These are phyloP conservation scores for Liparis tanakae DNA, from an alignment of 2,797 vertebrate genomes.

Conservation along the genomic window DNA sequence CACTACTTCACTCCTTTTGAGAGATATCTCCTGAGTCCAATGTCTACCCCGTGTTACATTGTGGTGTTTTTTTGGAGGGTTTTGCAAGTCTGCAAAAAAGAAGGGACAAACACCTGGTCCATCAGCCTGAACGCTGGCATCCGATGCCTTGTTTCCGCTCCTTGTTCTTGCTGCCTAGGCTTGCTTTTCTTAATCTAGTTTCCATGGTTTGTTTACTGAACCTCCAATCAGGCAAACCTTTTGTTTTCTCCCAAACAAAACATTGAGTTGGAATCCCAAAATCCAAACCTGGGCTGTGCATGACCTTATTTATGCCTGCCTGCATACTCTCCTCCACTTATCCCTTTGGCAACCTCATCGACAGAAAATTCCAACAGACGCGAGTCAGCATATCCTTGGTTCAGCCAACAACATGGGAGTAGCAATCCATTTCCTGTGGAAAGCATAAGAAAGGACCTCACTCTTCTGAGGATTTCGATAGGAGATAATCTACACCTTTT, in stretches of 20 bases:
- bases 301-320: constrained; percentile 45
- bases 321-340: constrained; percentile 24
- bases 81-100: constrained; percentile 3
- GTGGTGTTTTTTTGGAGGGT: neutral
- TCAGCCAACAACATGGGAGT: constrained; percentile 28
- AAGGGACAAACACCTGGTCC: constrained; percentile 41
- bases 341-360: constrained; percentile 41
- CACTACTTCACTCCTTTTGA: constrained; percentile 51
- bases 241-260: constrained; percentile 49
- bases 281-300: constrained; percentile 56
- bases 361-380: constrained; percentile 21
- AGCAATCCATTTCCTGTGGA: constrained; percentile 27
- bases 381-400: constrained; percentile 9
- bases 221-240: constrained; percentile 51
- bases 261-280: constrained; percentile 53
- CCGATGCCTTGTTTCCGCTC: constrained; percentile 19
- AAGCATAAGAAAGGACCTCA: constrained; percentile 10
- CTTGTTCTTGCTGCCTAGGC: constrained; percentile 18
- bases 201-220: constrained; percentile 51
- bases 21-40: constrained; percentile 46
- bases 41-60: constrained; percentile 33
- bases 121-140: constrained; percentile 24
- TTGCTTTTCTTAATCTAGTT: constrained; percentile 42
- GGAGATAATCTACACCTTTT: constrained; percentile 14
- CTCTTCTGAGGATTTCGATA: constrained; percentile 12